Base-by-base conservation (phyloP, 2,888 invertebrate species). In the Polymixis flavicincta region DNA sequence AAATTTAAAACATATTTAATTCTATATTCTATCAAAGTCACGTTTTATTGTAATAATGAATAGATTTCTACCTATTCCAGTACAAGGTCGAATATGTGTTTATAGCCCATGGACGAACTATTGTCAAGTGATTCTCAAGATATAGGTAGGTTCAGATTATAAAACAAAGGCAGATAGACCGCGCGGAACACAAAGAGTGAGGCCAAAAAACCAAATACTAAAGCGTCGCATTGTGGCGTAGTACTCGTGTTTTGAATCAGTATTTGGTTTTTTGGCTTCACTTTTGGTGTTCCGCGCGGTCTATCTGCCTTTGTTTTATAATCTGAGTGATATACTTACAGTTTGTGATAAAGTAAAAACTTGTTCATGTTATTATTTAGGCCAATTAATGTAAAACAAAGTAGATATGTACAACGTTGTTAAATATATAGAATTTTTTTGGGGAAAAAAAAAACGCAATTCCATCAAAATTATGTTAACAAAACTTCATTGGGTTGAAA, bases 61-160 rank as follows among this genome's bases (percentile, higher is more conserved):
- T 57, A 28, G 4, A 57, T 68, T 68, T 64, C 28, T 68, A 61
- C 54, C 45, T 61, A n/a, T 42, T 25, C 60, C 4, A 25, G n/a
- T 22, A 48, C n/a, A 14, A 60, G 42, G 28, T 32, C 17, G 7
- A 9, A 4, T 14, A 11, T 57, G 45, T 45, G 8, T 9, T 28
- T 28, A 59, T 19, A 6, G 28, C 19, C 11, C 17, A 28, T 71
- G 13, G 7, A n/a, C n/a, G 22, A 60, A 60, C n/a, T 64, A 22
- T 14, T 69, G 28, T 28, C 52, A 52, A 11, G 8, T n/a, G n/a
- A 54, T 54, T 54, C 57, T 28, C 28, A 4, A 28, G 6, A 57
- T 25, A 2, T 57, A n/a, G n/a, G n/a, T n/a, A n/a, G n/a, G n/a
- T n/a, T n/a, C n/a, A n/a, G n/a, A n/a, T n/a, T n/a, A n/a, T n/a